phyloP scores from a whole-genome alignment of 2,888 invertebrate species.

The Diarsia brunnea region DNA sequence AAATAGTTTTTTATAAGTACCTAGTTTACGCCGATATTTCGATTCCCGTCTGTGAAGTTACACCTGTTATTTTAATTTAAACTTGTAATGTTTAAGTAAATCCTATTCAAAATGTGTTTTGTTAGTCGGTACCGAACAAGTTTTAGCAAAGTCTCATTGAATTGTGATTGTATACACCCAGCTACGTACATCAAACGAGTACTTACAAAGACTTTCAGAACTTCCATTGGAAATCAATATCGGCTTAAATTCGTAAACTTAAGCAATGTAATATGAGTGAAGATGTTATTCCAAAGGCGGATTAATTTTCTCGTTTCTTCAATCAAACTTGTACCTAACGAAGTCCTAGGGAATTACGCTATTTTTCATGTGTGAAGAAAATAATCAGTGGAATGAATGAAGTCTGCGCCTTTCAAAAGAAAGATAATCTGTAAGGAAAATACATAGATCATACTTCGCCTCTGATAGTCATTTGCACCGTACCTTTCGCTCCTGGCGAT shows the following conservation, averaged over 20 bases:
- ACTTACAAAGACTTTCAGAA: slow-evolving; percentile 20
- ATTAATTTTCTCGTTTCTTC: slow-evolving; percentile 7
- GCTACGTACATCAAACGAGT: slow-evolving; percentile 13
- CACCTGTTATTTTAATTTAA: neutral
- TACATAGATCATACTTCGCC: neutral
- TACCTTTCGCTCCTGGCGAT: neutral
- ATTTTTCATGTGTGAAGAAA: neutral
- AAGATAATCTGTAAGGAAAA: neutral
- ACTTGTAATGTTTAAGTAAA: neutral
- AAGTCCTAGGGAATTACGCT: neutral
- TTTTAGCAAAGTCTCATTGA: slow-evolving; percentile 3
- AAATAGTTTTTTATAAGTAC: neutral
- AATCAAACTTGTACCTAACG: neutral
- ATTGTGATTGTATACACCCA: slow-evolving; percentile 6
- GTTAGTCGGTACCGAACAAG: neutral
- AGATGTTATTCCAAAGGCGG: slow-evolving; percentile 18
- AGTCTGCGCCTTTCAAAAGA: neutral
- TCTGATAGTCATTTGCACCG: too few species aligned
- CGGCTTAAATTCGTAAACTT: slow-evolving; percentile 31
- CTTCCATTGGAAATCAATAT: slow-evolving; percentile 47
- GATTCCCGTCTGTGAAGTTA: neutral
- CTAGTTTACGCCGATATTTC: neutral
- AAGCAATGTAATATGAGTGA: slow-evolving; percentile 26
- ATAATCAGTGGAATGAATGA: neutral
- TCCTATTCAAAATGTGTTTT: slow-evolving; percentile 4